Conservation (phyloP, 1,140 invertebrate species). For the Papilio dardanus region DNA sequence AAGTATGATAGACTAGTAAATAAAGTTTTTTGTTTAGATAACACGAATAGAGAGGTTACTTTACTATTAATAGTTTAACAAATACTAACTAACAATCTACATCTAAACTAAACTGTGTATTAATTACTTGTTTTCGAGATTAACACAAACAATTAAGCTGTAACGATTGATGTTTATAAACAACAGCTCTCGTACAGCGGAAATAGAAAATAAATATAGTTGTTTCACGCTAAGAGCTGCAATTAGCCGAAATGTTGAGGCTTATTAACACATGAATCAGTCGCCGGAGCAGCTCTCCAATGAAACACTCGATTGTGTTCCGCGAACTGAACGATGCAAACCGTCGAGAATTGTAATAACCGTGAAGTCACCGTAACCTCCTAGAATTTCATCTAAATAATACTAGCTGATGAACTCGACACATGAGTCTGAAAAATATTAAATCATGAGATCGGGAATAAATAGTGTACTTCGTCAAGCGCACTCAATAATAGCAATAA, state of each 20-base stretch:
- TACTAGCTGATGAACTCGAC: neutral
- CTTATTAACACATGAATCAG: slow-evolving; percentile 43
- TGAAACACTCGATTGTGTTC: slow-evolving; percentile 18
- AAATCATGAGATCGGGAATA: neutral
- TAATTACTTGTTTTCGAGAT: slow-evolving; percentile 5
- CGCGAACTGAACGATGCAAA: slow-evolving; percentile 2
- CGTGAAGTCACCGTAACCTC: neutral
- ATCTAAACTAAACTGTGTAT: slow-evolving; percentile 4
- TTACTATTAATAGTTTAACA: neutral
- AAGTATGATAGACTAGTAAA: neutral
- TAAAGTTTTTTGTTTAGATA: neutral
- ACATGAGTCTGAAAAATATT: neutral
- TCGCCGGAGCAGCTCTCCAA: neutral
- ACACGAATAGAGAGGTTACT: neutral
- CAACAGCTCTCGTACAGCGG: neutral
- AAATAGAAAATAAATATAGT: slow-evolving; percentile 34
- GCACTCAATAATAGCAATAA: neutral
- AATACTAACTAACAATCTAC: neutral
- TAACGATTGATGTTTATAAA: slow-evolving; percentile 12
- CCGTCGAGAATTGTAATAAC: neutral
- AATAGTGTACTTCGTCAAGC: neutral
- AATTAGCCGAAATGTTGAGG: slow-evolving; percentile 43
- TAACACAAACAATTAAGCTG: slow-evolving; percentile 1
- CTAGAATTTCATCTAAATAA: neutral
- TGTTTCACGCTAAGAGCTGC: slow-evolving; percentile 42